Evolutionary conservation across 2,797 vertebrate species (phyloP), one percentile per base, ranked within the genome.

Genomic region (Helicolenus hilgendorfi): DNA sequence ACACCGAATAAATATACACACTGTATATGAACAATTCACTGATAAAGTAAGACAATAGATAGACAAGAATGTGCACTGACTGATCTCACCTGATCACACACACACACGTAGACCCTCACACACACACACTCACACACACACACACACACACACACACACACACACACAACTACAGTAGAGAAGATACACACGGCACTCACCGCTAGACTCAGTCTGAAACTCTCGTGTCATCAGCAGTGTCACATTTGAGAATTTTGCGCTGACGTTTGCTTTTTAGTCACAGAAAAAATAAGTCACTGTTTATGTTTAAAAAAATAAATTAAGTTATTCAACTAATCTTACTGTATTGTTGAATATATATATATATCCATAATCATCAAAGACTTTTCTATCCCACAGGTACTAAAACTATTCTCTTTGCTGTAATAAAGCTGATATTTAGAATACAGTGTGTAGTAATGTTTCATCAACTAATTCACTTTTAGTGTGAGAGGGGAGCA

Each of bases 1-100:
- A 69, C 60, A 77, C 70, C 83, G 26, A 91, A 93, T 92, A 93
- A 89, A 94, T 90, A 94, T 68, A 92, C 87, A 89, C 84, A 83
- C 81, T 33, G 70, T 84, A 78, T 76, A 91, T 85, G 79, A 90
- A 90, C 92, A 88, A 86, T 81, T 68, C 65, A 91, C 53, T 71
- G 75, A 62, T 14, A 49, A 38, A 85, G 72, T 83, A 65, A 88
- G 88, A 94, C 85, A 79, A 85, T 33, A 86, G 79, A 88, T 45
- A 81, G 83, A 92, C 83, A 75, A 67, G 60, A 67, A 86, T 89
- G 83, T 90, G 88, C 89, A 81, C 77, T 33, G 83, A 81, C 74
- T 86, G 76, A 89, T 81, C 62, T 36, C 84, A 4, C 70, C 22
- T 18, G 33, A 67, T 67, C 36, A 15, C 58, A 62, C 33, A 75